Percentiles rank a stretch among this genome's conserved stretches.
Evolutionary conservation across 2,113 vertebrate species (phyloP).

Genomic region (Pelusios castaneus): DNA sequence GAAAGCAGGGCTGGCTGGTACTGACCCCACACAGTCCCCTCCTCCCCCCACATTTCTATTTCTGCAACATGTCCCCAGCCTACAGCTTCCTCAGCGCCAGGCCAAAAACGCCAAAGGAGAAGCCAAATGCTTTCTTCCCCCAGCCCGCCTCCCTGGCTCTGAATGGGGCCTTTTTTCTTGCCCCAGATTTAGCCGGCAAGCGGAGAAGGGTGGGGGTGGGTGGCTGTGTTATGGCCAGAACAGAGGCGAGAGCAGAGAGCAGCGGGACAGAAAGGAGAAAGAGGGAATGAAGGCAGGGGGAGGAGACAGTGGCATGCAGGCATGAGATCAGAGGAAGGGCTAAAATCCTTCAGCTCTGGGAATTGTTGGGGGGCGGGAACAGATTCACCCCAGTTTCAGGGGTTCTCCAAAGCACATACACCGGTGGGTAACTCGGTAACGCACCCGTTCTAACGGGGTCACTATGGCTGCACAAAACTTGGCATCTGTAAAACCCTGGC

Average conservation of each 20-base stretch:
- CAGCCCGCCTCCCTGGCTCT: background rate
- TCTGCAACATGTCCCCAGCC: background rate
- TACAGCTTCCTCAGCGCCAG: background rate
- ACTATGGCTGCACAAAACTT: fast-evolving
- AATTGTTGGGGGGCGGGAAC: too few relatives aligned
- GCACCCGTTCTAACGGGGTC: background rate
- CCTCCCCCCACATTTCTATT: background rate
- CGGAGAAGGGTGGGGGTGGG: background rate
- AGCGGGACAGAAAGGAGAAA: background rate
- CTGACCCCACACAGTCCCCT: background rate
- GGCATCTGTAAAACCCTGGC: background rate
- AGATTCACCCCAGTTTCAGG: background rate
- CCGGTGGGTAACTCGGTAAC: too few relatives aligned
- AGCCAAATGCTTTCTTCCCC: background rate
- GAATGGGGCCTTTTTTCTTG: background rate
- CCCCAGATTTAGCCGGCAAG: background rate
- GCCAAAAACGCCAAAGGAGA: background rate
- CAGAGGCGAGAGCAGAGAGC: background rate
- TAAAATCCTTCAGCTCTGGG: background rate
- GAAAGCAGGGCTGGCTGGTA: background rate
- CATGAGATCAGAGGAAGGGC: background rate
- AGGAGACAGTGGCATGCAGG: background rate
- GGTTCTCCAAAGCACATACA: background rate
- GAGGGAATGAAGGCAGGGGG: background rate
- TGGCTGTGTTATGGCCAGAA: background rate